Conservation (phyloP, 2,113 vertebrate genomes). For the Esox niger region DNA sequence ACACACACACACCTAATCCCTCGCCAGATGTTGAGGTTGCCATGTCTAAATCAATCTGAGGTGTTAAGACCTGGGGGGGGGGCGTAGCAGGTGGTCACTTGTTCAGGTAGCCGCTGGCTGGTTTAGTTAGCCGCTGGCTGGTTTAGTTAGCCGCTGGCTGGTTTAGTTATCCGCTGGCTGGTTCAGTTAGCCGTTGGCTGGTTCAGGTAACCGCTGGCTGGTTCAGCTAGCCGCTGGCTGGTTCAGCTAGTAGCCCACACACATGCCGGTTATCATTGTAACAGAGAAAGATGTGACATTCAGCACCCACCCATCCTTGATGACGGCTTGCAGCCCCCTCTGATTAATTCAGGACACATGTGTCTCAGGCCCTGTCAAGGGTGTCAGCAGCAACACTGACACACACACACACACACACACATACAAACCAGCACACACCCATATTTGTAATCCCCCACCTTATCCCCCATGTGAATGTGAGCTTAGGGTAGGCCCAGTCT, state of each 20-base stretch:
- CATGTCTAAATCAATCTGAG: conserved; percentile 61
- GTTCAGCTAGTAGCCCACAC: too few relatives aligned
- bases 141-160: too few relatives aligned
- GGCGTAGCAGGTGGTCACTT: conserved; percentile 61
- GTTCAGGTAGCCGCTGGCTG: too few relatives aligned
- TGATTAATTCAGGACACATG: conserved; percentile 72
- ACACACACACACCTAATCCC: conserved; percentile 54
- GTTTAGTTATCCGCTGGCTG: too few relatives aligned
- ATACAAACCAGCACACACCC: conserved; percentile 38
- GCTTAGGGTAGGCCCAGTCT: conserved; percentile 54
- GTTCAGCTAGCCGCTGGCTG: too few relatives aligned
- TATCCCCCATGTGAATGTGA: conserved; percentile 52
- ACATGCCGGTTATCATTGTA: conserved; percentile 46
- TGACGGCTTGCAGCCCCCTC: conserved; percentile 48
- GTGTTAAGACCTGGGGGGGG: conserved; percentile 37
- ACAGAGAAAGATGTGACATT: conserved; percentile 36
- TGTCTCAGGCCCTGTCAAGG: conserved; percentile 54
- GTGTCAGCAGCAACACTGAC: conserved; percentile 63
- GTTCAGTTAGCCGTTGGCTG: too few relatives aligned
- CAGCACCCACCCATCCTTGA: conserved; percentile 23
- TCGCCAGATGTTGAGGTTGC: conserved; percentile 79
- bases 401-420: conserved; percentile 49
- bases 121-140: too few relatives aligned
- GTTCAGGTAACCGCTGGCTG: too few relatives aligned
- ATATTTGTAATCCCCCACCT: conserved; percentile 28